These are phyloP conservation scores for Eleutherodactylus coqui DNA, from an alignment of 2,797 vertebrate species.

Conservation along the genomic window DNA sequence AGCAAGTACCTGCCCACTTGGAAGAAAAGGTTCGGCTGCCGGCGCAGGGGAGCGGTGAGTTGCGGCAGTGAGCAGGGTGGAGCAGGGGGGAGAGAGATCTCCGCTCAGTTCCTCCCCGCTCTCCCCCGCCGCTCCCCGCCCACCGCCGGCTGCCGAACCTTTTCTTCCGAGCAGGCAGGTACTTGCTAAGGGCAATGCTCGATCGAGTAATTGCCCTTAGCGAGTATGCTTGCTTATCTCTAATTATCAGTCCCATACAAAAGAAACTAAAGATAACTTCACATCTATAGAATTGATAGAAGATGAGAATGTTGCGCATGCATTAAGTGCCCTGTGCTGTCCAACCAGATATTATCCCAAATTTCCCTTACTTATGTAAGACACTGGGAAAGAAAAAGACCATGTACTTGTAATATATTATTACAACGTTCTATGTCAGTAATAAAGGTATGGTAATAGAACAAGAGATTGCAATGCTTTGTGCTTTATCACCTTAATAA, in stretches of 20 bases:
- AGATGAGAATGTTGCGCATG: conserved; percentile 21
- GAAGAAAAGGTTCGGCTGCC: too few species aligned
- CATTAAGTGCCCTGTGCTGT: conserved; percentile 47
- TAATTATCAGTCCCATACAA: neutral
- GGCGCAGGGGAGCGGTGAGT: too few species aligned
- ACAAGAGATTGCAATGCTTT: neutral
- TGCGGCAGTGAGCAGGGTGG: too few species aligned
- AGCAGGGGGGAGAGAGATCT: too few species aligned
- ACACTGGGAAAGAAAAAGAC: neutral
- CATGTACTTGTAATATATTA: neutral
- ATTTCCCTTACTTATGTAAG: neutral
- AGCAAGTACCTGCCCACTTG: too few species aligned
- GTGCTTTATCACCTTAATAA: neutral
- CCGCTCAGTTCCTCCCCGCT: too few species aligned
- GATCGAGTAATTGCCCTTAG: too few species aligned
- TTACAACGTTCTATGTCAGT: neutral
- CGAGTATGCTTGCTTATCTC: neutral
- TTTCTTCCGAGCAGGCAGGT: too few species aligned
- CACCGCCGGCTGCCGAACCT: too few species aligned
- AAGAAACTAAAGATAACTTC: conserved; percentile 34
- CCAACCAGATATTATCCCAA: conserved; percentile 32
- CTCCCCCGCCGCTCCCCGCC: too few species aligned
- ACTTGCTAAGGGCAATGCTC: too few species aligned
- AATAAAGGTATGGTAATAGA: neutral
- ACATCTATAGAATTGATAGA: neutral